Base-by-base conservation (phyloP, 2,797 vertebrate genomes). In the Ataeniobius toweri region DNA sequence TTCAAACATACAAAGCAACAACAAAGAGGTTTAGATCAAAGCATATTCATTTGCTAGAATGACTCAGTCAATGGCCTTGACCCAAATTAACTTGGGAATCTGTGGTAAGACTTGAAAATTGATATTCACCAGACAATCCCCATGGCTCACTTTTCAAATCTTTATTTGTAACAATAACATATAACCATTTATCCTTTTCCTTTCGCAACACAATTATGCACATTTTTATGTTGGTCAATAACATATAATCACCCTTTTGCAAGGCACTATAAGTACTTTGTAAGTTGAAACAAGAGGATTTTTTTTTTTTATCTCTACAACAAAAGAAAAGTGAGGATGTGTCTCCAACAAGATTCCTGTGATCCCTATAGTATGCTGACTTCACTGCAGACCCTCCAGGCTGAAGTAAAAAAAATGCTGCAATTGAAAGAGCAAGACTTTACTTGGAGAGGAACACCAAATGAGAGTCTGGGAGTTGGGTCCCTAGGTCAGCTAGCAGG, bases 401-500 rank as follows among this genome's bases (percentile, higher is more conserved):
- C 92, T 86, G 87, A 82, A 59, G 73, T 5, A 56, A 83, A 83
- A 75, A 76, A 80, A 79, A n/a, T 85, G 78, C 78, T 81, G 87
- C 82, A 87, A 93, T 93, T 93, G 91, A 95, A 94, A 94, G 93
- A 93, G 83, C 88, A 86, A 87, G 86, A 91, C 92, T 94, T 94
- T 91, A 90, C 90, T 95, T 88, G 85, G 88, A 92, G 92, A 92
- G 91, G 93, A 86, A 89, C 94, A 94, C 94, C 92, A 91, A 95
- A 95, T 94, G 76, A 86, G 85, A 88, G 91, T 89, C 84, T 89
- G 91, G 75, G 89, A 79, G 81, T 80, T 83, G 89, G 93, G 94
- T 93, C 86, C 80, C 81, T 85, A 73, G 94, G 94, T 95, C 94
- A 94, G 94, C 92, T 89, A 95, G 95, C 92, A 96, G 95, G 96